A percentile compares a stretch with the other conserved stretches of the same genome.
Evolutionary conservation across 2,888 invertebrate species (phyloP).

Genomic region (Encarsia formosa): DNA sequence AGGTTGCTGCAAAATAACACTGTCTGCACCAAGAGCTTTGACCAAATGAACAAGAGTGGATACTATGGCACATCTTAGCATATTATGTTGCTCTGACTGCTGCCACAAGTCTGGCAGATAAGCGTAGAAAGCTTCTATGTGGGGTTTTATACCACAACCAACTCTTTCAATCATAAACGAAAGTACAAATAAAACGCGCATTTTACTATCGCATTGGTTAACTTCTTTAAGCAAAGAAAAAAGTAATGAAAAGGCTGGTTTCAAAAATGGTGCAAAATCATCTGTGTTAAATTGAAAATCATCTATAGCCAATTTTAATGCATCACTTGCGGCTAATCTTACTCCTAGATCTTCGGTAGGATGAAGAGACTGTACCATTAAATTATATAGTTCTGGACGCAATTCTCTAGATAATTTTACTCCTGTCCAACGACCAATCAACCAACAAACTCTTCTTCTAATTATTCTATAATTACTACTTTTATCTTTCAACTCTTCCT

Average conservation of each 20-base stretch:
- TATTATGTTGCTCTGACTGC: conserved; percentile 80
- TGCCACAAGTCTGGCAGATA: conserved; percentile 87
- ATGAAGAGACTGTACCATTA: conserved; percentile 69
- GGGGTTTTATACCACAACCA: conserved; percentile 69
- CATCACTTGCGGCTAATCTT: conserved; percentile 79
- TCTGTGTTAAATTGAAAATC: conserved; percentile 89
- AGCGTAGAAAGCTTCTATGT: conserved; percentile 67
- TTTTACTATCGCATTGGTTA: conserved; percentile 89
- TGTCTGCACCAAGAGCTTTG: conserved; percentile 59
- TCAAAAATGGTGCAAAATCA: conserved; percentile 79
- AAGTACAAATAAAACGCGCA: conserved; percentile 86
- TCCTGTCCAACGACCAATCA: conserved; percentile 74
- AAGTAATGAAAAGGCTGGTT: conserved; percentile 72
- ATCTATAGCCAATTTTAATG: conserved; percentile 79
- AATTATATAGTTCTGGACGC: conserved; percentile 76
- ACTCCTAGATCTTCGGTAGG: conserved; percentile 84
- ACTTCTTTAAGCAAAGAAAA: conserved; percentile 83
- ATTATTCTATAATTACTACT: conserved; percentile 81
- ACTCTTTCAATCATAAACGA: conserved; percentile 86
- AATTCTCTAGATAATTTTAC: conserved; percentile 77
- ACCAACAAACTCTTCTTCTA: conserved; percentile 77
- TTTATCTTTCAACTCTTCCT: conserved; percentile 76
- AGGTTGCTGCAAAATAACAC: conserved; percentile 52
- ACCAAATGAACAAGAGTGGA: conserved; percentile 82
- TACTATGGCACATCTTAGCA: conserved; percentile 87